Base-by-base conservation (phyloP, 2,888 invertebrate genomes). In the Agonopterix subpropinquella region DNA sequence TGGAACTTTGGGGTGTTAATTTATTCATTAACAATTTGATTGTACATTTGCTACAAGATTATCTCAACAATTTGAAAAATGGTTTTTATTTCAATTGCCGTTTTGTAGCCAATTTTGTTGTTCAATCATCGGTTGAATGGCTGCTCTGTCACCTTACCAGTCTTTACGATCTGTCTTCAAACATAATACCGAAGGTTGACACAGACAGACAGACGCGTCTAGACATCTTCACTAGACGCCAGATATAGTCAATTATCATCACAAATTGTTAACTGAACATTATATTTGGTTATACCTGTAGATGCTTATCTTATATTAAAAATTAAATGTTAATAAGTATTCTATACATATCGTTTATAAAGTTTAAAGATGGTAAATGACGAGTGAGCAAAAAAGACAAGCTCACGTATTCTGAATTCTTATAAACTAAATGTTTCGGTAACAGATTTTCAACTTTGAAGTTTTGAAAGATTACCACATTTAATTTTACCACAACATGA, bases 101-200 rank as follows among this genome's bases (percentile, higher is more conserved):
- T 28, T 28, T 28, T 28, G 28, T 28, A 28, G 5, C 5, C 28
- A 28, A 28, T 28, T 28, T 28, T 0, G 28, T 28, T 28, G 44
- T 47, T 47, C 51, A 41, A 41, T 45, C 18, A 43, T 36, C 47
- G 42, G 35, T 46, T 47, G 46, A 46, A 39, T 13, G 18, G 36
- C 11, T 43, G 11, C 15, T 41, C 11, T 41, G 35, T 47, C 43
- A 51, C 37, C 50, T 51, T 28, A 49, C 41, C n/a, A n/a, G 43
- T 44, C 49, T 67, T 73, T 66, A 73, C 64, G 68, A 64, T 47
- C 43, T 50, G 47, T 59, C 52, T 51, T 47, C 63, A 47, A 47
- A 41, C 44, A 41, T n/a, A 13, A 45, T 41, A 41, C 11, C 44
- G 9, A 8, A 41, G 18, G 44, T 48, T 44, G 44, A 48, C 48